Evolutionary conservation across 2,888 invertebrate genomes (phyloP).

Genomic region (Muscina levida): DNA sequence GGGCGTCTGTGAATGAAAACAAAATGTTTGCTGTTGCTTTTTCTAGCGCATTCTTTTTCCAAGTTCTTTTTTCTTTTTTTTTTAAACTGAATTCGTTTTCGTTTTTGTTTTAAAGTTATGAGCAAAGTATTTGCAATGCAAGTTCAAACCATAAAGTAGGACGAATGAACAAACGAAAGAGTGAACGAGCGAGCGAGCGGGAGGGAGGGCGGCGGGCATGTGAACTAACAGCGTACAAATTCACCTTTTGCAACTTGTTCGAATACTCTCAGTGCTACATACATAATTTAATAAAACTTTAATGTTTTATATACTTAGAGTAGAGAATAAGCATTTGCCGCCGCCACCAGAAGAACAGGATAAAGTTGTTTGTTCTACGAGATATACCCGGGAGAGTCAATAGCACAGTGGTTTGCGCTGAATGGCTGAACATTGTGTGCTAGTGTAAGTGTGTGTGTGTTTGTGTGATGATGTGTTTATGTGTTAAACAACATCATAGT

Average conservation of each 20-base stretch:
- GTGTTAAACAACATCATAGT: too few relatives aligned
- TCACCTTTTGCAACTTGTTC: constrained; percentile 26
- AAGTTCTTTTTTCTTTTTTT: not conserved
- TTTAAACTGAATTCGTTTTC: too few relatives aligned
- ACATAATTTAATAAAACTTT: constrained; percentile 56
- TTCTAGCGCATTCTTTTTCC: constrained; percentile 16
- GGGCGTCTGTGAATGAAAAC: constrained; percentile 38
- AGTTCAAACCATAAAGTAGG: constrained; percentile 65
- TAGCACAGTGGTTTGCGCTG: too few relatives aligned
- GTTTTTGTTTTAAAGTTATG: constrained; percentile 26
- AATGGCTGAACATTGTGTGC: too few relatives aligned
- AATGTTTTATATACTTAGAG: constrained; percentile 54
- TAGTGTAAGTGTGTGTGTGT: too few relatives aligned
- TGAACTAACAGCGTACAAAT: constrained; percentile 25
- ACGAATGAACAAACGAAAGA: constrained; percentile 26
- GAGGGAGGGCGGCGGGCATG: constrained; percentile 14
- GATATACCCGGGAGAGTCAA: not conserved
- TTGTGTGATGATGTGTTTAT: too few relatives aligned
- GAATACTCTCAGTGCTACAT: constrained; percentile 18
- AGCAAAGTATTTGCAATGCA: constrained; percentile 54
- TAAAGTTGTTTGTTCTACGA: constrained; percentile 57
- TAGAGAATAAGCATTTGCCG: constrained; percentile 47
- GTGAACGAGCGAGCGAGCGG: constrained; percentile 13
- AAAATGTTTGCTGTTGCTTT: constrained; percentile 35
- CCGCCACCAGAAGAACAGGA: constrained; percentile 52